Conservation (phyloP, 2,888 invertebrate species). For the Chaitophorus viminalis region DNA sequence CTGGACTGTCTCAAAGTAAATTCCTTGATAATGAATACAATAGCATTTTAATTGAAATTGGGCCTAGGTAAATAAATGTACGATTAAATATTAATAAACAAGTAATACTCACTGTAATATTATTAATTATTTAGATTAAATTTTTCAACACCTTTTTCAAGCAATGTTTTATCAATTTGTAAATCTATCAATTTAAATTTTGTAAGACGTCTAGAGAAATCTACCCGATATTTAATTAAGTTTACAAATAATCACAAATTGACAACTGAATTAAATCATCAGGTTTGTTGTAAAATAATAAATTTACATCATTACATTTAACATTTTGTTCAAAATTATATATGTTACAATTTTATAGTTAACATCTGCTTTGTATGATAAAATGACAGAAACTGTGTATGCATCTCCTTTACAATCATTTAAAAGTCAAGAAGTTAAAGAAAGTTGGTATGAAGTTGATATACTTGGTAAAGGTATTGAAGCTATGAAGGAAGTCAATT, state of each 20-base stretch:
- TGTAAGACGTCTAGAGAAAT: constrained; percentile 83
- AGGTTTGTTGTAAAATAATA: constrained; percentile 21
- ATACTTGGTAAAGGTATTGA: constrained; percentile 79
- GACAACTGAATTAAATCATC: constrained; percentile 64
- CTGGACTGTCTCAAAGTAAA: constrained; percentile 69
- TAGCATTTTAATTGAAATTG: constrained; percentile 80
- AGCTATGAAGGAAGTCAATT: constrained; percentile 85
- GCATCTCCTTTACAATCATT: constrained; percentile 72
- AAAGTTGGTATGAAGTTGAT: constrained; percentile 85
- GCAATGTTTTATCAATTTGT: constrained; percentile 95
- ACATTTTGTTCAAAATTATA: not conserved
- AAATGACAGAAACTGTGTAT: constrained; percentile 94
- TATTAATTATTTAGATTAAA: constrained; percentile 74
- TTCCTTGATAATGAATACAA: constrained; percentile 64
- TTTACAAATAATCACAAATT: constrained; percentile 64
- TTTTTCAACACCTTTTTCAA: constrained; percentile 95
- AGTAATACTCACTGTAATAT: not conserved
- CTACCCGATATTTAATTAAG: constrained; percentile 78
- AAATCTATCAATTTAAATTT: constrained; percentile 81
- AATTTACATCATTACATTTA: not conserved
- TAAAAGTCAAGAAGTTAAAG: constrained; percentile 71
- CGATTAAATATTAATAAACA: not conserved
- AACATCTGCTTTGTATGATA: constrained; percentile 80
- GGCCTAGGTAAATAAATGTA: constrained; percentile 76
- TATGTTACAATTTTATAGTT: constrained; percentile 66